Percentiles rank a stretch among this genome's conserved stretches.
These are phyloP conservation scores for Acyrthosiphon pisum DNA, from an alignment of 1,140 invertebrate species.

Conservation along the genomic window DNA sequence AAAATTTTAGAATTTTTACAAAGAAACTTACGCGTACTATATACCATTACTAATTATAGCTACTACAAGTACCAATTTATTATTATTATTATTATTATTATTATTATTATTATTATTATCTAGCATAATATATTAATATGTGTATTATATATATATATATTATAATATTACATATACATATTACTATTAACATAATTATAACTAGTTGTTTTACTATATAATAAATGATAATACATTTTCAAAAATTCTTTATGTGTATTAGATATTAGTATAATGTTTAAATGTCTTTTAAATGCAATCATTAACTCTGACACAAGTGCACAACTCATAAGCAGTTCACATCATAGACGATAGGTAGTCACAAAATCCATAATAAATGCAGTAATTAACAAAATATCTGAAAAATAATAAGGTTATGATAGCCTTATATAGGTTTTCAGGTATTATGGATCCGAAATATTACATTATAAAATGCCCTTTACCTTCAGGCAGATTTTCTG, in stretches of 20 bases:
- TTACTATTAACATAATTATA: conserved; percentile 32
- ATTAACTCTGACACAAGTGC: background rate
- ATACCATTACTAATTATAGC: conserved; percentile 1
- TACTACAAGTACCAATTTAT: conserved; percentile 15
- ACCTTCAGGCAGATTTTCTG: too few species aligned
- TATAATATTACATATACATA: conserved; percentile 8
- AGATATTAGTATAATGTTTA: too few species aligned
- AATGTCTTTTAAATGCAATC: background rate
- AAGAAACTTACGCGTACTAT: background rate
- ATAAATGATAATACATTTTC: conserved; percentile 47
- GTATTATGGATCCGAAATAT: background rate
- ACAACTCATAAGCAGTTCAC: background rate
- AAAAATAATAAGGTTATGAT: background rate
- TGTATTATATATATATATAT: conserved; percentile 21
- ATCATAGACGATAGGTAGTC: background rate
- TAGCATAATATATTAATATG: conserved; percentile 42
- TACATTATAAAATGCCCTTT: too few species aligned
- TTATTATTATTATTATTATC: conserved; percentile 20
- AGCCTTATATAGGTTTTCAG: too few species aligned
- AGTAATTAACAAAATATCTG: background rate
- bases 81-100: conserved; percentile 17
- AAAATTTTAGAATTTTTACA: background rate
- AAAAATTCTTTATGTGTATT: background rate
- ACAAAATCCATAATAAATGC: background rate
- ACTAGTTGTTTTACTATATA: conserved; percentile 48